A percentile compares a stretch with the other conserved stretches of the same genome.
Conservation (phyloP, 2,888 invertebrate genomes). For the Drosophila hamatofila region DNA sequence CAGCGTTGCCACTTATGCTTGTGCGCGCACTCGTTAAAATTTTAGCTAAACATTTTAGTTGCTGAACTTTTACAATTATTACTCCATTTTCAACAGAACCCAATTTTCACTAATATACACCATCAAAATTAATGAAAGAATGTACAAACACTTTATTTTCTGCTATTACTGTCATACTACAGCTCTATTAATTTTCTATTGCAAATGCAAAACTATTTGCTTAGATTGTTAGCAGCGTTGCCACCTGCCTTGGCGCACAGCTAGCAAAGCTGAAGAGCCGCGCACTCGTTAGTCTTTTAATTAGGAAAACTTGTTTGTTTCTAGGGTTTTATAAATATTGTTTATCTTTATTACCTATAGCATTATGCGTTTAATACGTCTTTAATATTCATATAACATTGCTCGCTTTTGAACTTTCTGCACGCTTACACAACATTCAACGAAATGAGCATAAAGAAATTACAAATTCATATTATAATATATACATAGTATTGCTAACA, state of each 20-base stretch:
- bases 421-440: constrained; percentile 63
- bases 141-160: not conserved
- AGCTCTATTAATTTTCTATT: not conserved
- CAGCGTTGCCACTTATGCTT: constrained; percentile 10
- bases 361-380: constrained; percentile 67
- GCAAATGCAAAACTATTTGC: not conserved
- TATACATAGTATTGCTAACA: constrained; percentile 61
- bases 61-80: not conserved
- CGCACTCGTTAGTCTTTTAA: constrained; percentile 6
- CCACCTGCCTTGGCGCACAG: not conserved
- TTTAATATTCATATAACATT: constrained; percentile 74
- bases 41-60: not conserved
- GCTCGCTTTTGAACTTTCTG: constrained; percentile 47
- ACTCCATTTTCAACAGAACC: not conserved
- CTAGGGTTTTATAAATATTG: constrained; percentile 55
- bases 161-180: not conserved
- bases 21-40: constrained; percentile 18
- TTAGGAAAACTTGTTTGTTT: constrained; percentile 4
- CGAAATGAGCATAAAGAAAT: constrained; percentile 58
- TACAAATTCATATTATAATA: constrained; percentile 65
- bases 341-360: constrained; percentile 67
- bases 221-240: not conserved
- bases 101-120: not conserved
- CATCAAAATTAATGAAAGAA: not conserved
- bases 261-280: not conserved